These are phyloP conservation scores for Zoroaster sp. DNA, from an alignment of 53 echinoderm and acorn worm genomes.

Conservation along the genomic window DNA sequence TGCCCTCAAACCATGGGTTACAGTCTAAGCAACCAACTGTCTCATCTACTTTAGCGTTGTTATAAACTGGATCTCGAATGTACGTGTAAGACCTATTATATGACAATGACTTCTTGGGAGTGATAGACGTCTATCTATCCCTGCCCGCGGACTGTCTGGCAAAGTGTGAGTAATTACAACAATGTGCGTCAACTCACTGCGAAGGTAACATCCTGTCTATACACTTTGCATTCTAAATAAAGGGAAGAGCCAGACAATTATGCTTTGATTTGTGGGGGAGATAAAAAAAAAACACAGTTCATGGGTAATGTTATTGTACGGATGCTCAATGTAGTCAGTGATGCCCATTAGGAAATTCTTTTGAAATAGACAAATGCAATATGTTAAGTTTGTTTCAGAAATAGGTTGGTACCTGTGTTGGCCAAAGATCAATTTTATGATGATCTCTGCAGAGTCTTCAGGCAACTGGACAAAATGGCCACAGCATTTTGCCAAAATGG, in stretches of 20 bases:
- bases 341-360: no score
- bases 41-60: not conserved
- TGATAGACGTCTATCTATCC: not conserved
- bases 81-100: not conserved
- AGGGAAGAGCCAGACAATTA: not conserved
- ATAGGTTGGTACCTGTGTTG: not conserved
- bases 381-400: no score
- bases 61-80: not conserved
- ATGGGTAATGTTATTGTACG: not conserved
- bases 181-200: conserved; percentile 8
- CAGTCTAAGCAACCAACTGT: not conserved
- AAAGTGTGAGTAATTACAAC: not conserved
- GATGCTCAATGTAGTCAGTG: no score
- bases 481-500: no score
- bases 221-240: not conserved
- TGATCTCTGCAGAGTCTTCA: not conserved
- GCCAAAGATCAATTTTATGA: not conserved
- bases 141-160: not conserved
- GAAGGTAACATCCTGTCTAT: conserved; percentile 24
- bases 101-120: not conserved
- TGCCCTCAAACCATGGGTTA: not conserved
- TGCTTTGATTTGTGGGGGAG: not conserved
- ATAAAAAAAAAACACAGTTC: not conserved
- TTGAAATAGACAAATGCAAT: no score
- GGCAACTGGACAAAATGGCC: no score